Evolutionary conservation across 1,140 invertebrate species (phyloP).

Genomic region (Drosophila ercepeae): DNA sequence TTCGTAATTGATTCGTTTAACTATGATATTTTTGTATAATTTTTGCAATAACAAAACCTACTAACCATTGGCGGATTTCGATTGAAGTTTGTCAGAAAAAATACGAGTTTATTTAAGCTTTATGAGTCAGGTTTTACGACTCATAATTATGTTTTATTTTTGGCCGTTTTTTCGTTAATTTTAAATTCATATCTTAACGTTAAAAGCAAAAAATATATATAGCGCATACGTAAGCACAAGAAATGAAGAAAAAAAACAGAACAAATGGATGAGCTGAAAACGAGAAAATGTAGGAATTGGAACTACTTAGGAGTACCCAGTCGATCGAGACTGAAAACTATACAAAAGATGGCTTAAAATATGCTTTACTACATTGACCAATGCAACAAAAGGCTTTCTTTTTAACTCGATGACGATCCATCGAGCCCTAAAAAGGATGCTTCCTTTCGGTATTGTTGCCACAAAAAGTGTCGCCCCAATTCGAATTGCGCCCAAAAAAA

Average conservation of each 20-base stretch:
- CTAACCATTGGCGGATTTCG: conserved; percentile 20
- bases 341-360: conserved; percentile 84
- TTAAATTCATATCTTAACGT: background rate
- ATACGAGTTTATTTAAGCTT: conserved; percentile 2
- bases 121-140: background rate
- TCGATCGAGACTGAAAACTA: conserved; percentile 46
- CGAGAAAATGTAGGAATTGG: conserved; percentile 22
- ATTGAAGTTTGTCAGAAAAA: conserved; percentile 9
- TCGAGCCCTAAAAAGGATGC: conserved; percentile 68
- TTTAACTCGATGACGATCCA: conserved; percentile 42
- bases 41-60: conserved; percentile 7
- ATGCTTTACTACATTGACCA: conserved; percentile 83
- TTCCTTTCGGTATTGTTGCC: conserved; percentile 59
- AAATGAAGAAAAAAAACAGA: conserved; percentile 33
- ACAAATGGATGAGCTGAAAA: conserved; percentile 45
- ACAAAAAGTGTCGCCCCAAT: conserved; percentile 33
- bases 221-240: conserved; percentile 74
- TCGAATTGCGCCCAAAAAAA: conserved; percentile 56
- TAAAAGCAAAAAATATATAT: conserved; percentile 9
- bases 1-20: conserved; percentile 10
- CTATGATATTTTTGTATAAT: conserved; percentile 20
- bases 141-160: background rate
- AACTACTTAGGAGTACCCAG: conserved; percentile 20
- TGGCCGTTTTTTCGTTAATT: background rate
- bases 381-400: conserved; percentile 77